Conservation (phyloP, 2,888 invertebrate genomes). For the Nasonia oneida region DNA sequence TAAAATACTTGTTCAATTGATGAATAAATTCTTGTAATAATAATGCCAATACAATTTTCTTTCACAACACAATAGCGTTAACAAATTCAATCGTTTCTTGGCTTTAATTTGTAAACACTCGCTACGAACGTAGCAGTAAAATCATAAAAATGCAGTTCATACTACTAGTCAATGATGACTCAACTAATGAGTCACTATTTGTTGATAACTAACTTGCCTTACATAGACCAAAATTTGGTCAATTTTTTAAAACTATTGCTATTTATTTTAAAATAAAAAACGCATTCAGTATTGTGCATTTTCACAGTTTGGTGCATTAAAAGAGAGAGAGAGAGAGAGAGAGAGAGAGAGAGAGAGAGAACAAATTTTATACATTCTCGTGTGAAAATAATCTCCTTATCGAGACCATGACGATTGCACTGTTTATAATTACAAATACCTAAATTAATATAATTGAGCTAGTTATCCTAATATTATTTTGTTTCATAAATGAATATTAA, state of each 20-base stretch:
- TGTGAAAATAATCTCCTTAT: constrained; percentile 62
- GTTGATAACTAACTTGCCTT: constrained; percentile 21
- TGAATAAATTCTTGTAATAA: constrained; percentile 23
- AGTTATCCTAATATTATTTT: constrained; percentile 58
- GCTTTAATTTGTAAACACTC: constrained; percentile 20
- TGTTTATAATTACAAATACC: constrained; percentile 75
- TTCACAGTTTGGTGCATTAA: constrained; percentile 48
- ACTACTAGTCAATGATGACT: constrained; percentile 42
- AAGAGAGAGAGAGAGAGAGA: constrained; percentile 3
- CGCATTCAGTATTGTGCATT: constrained; percentile 30
- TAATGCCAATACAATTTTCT: constrained; percentile 25
- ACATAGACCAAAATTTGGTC: constrained; percentile 17
- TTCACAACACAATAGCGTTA: constrained; percentile 40
- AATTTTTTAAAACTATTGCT: constrained; percentile 13
- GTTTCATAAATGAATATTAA: constrained; percentile 48
- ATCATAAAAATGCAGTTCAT: constrained; percentile 34
- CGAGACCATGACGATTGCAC: constrained; percentile 73
- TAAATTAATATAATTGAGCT: constrained; percentile 72
- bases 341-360: neutral
- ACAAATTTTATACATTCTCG: constrained; percentile 70
- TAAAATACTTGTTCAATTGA: constrained; percentile 45
- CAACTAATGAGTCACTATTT: constrained; percentile 29
- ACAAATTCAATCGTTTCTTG: constrained; percentile 41
- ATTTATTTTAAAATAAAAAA: constrained; percentile 30
- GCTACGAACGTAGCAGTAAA: constrained; percentile 36